Percentiles rank a stretch among this genome's conserved stretches.
These are phyloP conservation scores for Aleadryas rufinucha DNA, from an alignment of 2,113 vertebrate species.

Conservation along the genomic window DNA sequence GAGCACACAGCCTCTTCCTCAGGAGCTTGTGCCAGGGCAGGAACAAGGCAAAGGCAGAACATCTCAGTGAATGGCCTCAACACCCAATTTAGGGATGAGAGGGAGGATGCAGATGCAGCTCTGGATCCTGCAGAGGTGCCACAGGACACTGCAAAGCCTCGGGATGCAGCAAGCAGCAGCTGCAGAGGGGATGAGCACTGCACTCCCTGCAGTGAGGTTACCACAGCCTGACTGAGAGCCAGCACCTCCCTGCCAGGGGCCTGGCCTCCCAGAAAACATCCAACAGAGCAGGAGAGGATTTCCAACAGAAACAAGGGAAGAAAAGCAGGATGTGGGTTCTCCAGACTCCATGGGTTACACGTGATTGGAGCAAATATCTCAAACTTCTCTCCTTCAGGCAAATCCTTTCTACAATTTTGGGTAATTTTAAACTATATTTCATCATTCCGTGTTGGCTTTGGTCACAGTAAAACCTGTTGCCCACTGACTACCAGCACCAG, in stretches of 20 bases:
- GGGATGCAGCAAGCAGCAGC: neutral
- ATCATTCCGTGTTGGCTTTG: neutral
- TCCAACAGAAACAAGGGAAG: neutral
- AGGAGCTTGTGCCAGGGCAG: neutral
- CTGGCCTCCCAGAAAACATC: neutral
- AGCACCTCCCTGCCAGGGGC: neutral
- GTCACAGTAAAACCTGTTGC: neutral
- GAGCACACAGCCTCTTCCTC: neutral
- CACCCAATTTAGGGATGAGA: neutral
- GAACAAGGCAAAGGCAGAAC: neutral
- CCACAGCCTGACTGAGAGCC: neutral
- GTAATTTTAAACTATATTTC: neutral
- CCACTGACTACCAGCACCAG: neutral
- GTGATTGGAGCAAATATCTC: neutral
- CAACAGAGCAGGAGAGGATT: neutral
- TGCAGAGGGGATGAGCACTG: neutral
- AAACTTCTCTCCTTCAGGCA: neutral
- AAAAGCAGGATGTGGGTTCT: neutral
- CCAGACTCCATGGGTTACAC: neutral
- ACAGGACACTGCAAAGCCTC: neutral
- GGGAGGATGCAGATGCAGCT: neutral
- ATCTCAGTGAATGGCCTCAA: accelerated
- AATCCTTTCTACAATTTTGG: neutral
- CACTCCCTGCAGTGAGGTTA: neutral
- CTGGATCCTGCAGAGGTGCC: neutral